A percentile compares a stretch with the other conserved stretches of the same genome.
Evolutionary conservation across 37 sponge, comb jelly and placozoan genomes (phyloP).

Genomic region (Trichoplax adhaerens): DNA sequence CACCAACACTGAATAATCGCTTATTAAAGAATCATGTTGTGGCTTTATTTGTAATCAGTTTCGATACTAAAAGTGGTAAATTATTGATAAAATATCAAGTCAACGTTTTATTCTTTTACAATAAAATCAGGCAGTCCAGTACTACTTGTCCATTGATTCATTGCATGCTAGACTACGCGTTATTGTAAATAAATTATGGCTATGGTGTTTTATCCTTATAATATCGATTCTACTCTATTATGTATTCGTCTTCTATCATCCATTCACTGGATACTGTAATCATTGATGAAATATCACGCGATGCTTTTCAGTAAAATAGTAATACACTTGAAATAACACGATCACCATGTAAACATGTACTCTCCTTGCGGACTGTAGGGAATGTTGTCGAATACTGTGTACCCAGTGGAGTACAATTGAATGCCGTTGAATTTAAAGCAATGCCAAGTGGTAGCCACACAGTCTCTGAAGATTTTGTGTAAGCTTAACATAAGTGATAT

Average conservation of each 20-base stretch:
- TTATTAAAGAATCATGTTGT: slow-evolving; percentile 16
- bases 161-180: background rate
- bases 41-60: slow-evolving; percentile 74
- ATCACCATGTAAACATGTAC: background rate
- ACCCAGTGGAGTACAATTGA: slow-evolving; percentile 46
- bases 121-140: background rate
- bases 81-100: background rate
- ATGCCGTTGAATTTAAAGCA: slow-evolving; percentile 87
- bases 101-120: background rate
- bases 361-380: slow-evolving; percentile 25
- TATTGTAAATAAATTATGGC: background rate
- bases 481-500: slow-evolving; percentile 1
- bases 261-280: background rate
- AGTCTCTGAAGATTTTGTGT: slow-evolving; percentile 70
- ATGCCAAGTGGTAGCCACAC: slow-evolving; percentile 91
- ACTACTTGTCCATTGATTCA: background rate
- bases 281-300: background rate
- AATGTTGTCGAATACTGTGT: slow-evolving; percentile 81
- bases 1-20: background rate
- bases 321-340: background rate
- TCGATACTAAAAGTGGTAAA: slow-evolving; percentile 79
- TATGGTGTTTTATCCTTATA: background rate
- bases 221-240: background rate
- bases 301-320: background rate
- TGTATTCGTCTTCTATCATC: background rate